Conservation (phyloP, 2,888 invertebrate genomes). For the Synergus umbraculus region DNA sequence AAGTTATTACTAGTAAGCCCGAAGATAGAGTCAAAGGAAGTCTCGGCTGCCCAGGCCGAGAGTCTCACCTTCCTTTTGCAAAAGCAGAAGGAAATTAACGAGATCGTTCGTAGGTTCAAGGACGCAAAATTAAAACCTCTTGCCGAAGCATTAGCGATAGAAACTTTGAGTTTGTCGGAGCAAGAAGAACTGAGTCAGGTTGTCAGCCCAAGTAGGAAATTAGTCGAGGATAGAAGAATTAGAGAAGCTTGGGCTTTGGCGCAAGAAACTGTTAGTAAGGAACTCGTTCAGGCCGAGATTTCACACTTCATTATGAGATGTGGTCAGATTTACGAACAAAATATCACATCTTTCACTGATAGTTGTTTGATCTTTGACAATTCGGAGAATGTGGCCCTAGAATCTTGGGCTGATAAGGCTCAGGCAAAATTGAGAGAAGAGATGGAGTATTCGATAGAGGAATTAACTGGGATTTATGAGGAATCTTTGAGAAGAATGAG, state of each 20-base stretch:
- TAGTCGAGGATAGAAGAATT: conserved; percentile 83
- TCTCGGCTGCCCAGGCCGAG: conserved; percentile 60
- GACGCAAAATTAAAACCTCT: conserved; percentile 84
- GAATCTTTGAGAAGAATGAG: conserved; percentile 82
- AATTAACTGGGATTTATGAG: conserved; percentile 84
- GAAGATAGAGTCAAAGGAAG: conserved; percentile 64
- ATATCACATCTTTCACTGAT: conserved; percentile 64
- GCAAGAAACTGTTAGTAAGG: conserved; percentile 86
- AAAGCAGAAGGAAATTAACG: conserved; percentile 82
- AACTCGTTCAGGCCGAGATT: conserved; percentile 88
- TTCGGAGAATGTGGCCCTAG: conserved; percentile 84
- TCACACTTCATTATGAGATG: conserved; percentile 85
- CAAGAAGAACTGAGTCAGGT: conserved; percentile 72
- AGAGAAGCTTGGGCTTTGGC: conserved; percentile 88
- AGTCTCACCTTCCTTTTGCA: conserved; percentile 76
- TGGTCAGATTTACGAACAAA: conserved; percentile 83
- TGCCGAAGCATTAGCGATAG: conserved; percentile 84
- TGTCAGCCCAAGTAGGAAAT: conserved; percentile 76
- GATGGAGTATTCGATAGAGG: conserved; percentile 85
- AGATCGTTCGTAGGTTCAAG: conserved; percentile 83
- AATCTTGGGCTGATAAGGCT: conserved; percentile 87
- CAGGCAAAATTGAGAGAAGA: conserved; percentile 85
- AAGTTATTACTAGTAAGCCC: conserved; percentile 79
- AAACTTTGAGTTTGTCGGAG: conserved; percentile 81
- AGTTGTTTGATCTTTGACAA: conserved; percentile 80